Base-by-base conservation (phyloP, 2,888 invertebrate genomes). In the Ormyrus pomaceus region DNA sequence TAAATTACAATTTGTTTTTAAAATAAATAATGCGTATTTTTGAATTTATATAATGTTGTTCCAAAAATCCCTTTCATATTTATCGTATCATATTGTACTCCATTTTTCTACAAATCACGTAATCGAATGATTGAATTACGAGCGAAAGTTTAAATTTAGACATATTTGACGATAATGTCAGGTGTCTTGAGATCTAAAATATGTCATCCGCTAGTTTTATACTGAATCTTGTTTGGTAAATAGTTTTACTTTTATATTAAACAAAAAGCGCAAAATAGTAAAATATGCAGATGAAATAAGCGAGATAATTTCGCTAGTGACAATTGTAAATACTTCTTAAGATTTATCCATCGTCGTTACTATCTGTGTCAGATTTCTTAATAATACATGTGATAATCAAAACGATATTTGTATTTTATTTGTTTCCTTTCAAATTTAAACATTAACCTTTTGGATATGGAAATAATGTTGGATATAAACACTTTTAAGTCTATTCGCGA, bases 181-280 rank as follows among this genome's bases (percentile, higher is more conserved):
- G 58, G 11, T 68, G 45, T 58, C 11, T 73, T 69, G 62, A 56
- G 11, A 68, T 76, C 11, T 45, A n/a, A 59, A 69, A 77, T 76
- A 34, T 75, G 64, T 75, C 70, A 82, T 86, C 85, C 81, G 83
- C 83, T 84, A 83, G 83, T 89, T 89, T 88, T 88, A 79, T 88
- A 89, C 86, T 87, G 86, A 87, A 84, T 86, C 84, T 86, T 86
- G 84, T 87, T 87, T 87, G 85, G 86, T 84, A 83, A 86, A 87
- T 89, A 88, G 86, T 86, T 85, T 87, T 87, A 88, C 85, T 87
- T 88, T 88, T 88, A 87, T 89, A 87, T 88, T 86, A 86, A 86
- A 83, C 84, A 66, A 69, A 80, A 61, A 83, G 83, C 85, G 45
- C 65, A n/a, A 58, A 48, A 75, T 48, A 69, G 34, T 34, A 61